Percentiles rank a stretch among this genome's conserved stretches.
Conservation (phyloP, 2,797 vertebrate genomes). For the Choloepus didactylus region DNA sequence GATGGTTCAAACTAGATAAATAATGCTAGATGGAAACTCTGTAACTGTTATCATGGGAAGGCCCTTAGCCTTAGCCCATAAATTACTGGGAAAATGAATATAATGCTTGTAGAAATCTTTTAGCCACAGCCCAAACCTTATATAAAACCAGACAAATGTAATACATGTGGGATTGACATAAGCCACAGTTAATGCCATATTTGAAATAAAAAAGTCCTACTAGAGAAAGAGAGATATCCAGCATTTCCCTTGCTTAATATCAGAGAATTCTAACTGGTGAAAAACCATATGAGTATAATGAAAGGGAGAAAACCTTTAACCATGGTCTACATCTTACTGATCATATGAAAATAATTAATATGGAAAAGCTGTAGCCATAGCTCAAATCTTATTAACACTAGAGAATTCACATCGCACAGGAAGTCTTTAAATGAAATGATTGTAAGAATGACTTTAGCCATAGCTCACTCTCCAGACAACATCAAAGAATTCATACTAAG, state of each 20-base stretch:
- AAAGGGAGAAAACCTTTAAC: not conserved
- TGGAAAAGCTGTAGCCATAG: conserved; percentile 15
- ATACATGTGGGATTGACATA: conserved; percentile 30
- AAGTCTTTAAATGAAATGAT: conserved; percentile 50
- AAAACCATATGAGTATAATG: not conserved
- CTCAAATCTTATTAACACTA: conserved; percentile 17
- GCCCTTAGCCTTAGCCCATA: too few relatives aligned
- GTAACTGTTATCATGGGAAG: not conserved
- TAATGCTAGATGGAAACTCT: not conserved
- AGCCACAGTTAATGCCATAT: not conserved
- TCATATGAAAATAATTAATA: conserved; percentile 12
- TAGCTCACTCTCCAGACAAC: not conserved
- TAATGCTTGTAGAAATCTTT: conserved; percentile 17
- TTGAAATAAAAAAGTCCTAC: conserved; percentile 16
- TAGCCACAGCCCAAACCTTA: conserved; percentile 8
- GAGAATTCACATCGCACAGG: not conserved
- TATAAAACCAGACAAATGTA: conserved; percentile 11
- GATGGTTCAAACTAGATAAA: conserved; percentile 13
- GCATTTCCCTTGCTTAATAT: not conserved
- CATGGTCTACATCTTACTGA: not conserved
- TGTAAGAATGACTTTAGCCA: conserved; percentile 23
- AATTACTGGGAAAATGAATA: not conserved
- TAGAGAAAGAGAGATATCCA: not conserved
- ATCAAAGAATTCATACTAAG: conserved; percentile 19
- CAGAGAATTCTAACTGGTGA: conserved; percentile 45